Evolutionary conservation across 2,888 invertebrate genomes (phyloP), one percentile per base, ranked within the genome.

Genomic region (Lottia scabra): DNA sequence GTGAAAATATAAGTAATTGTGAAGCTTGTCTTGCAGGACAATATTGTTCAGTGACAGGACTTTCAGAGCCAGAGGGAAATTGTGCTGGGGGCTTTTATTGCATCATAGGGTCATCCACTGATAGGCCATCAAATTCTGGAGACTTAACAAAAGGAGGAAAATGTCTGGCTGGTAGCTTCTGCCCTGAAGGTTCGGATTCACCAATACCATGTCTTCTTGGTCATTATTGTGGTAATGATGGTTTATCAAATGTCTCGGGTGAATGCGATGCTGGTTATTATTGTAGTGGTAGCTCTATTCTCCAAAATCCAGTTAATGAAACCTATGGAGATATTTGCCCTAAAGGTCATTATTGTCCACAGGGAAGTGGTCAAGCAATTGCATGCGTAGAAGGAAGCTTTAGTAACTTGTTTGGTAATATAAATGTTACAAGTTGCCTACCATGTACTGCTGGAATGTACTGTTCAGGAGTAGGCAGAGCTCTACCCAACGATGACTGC

Each of bases 1-100:
- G 81, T 10, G 70, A 78, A 13, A 80, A 80, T 68, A 70, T 75
- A 62, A 77, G 75, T 10, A 76, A 78, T 8, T 88, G 88, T 70
- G 80, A 81, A 70, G 74, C 83, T 30, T 88, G 88, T 78, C 75
- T 81, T 6, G 84, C 86, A 5, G 88, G 88, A 10, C 76, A 82
- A 64, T 88, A 87, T 75, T 88, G 88, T 70, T 84, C 87, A 2
- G 76, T 75, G 3, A 68, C 76, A 12, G 86, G 87, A 13, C 67
- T 86, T 56, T 74, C 81, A 10, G 74, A 75, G 38, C 85, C 87
- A 15, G 79, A 80, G 15, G 87, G 85, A 6, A 72, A 72, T n/a
- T 88, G 88, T 81, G 76, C 79, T 46, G 82, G 84, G 27, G 88
- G 88, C 43, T 88, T 85, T 85, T 88, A 87, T 78, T 88, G 88